Percentiles rank a stretch among this genome's conserved stretches.
phyloP scores from a whole-genome alignment of 2,888 invertebrate species.

The Plemyria rubiginata region DNA sequence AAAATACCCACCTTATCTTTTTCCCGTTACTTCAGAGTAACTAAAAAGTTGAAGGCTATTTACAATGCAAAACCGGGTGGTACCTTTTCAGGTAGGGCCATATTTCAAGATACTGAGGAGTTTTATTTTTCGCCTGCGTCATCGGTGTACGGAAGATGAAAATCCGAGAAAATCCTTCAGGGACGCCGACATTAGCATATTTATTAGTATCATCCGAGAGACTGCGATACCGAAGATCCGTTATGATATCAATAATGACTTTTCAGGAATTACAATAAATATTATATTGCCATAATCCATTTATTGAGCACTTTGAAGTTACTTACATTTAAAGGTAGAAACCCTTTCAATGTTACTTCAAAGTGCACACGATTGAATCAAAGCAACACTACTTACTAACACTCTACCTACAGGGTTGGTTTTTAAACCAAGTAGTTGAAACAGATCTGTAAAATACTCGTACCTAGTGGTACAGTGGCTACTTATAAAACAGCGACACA shows the following conservation, averaged over 20 bases:
- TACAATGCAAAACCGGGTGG: slow-evolving; percentile 48
- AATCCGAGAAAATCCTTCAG: slow-evolving; percentile 77
- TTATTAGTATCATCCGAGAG: slow-evolving; percentile 74
- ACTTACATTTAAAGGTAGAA: neutral
- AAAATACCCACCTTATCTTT: slow-evolving; percentile 30
- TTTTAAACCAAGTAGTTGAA: too few species aligned
- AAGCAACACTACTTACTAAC: too few species aligned
- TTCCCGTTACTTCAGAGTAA: slow-evolving; percentile 36
- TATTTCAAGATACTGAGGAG: slow-evolving; percentile 62
- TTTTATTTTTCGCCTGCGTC: slow-evolving; percentile 72
- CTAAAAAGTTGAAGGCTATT: slow-evolving; percentile 48
- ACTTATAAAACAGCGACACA: too few species aligned
- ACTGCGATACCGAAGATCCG: slow-evolving; percentile 59
- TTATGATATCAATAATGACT: slow-evolving; percentile 72
- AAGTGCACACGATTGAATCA: too few species aligned
- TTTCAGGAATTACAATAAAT: slow-evolving; percentile 48
- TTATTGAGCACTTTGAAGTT: neutral
- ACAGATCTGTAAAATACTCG: too few species aligned
- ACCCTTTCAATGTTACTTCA: too few species aligned
- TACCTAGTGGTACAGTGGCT: too few species aligned
- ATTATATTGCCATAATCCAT: slow-evolving; percentile 2
- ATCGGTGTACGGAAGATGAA: slow-evolving; percentile 71
- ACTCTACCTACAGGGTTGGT: too few species aligned
- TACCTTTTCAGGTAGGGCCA: slow-evolving; percentile 57
- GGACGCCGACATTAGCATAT: slow-evolving; percentile 78